Base-by-base conservation (phyloP, 2,113 vertebrate species). In the Hemiprocne comata region DNA sequence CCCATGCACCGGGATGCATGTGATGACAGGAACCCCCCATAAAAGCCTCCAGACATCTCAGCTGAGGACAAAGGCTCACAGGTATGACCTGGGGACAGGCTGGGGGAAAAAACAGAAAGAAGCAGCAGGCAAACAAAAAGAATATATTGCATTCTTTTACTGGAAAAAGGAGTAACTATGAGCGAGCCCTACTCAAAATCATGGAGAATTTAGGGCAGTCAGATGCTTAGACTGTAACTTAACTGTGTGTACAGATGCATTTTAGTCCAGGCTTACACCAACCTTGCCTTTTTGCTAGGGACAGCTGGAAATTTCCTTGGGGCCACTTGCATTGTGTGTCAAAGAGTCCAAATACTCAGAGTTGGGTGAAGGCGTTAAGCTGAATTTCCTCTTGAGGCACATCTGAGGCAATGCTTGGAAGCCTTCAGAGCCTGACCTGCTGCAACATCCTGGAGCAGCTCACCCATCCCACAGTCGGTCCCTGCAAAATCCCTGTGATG, bases 41-140 rank as follows among this genome's bases (percentile, higher is more conserved):
- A 94, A 97, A 96, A 96, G 89, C 86, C 92, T 90, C 86, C 71
- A 90, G 88, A 84, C 79, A 17, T 93, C 92, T 92, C 76, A 93
- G 91, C 38, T 0, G 86, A 93, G 83, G 92, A 96, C 92, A 95
- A 95, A 94, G 58, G 36, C 88, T 89, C 84, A 50, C 73, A 82
- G 88, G 77, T 85, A 88, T 95, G 94, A 95, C 90, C 93, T 84
- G 83, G 83, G 92, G 79, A 95, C 34, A 95, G 75, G 74, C 75
- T 93, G 72, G 81, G 70, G 20, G 15, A 80, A 78, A 42, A 78
- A 89, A 78, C 42, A 67, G 28, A 54, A 79, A 66, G 57, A 89
- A 60, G 33, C n/a, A 78, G 24, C 26, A 72, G 65, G n/a, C 26
- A 85, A 96, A 89, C 67, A 72, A 80, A 95, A 86, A 48, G 36